Evolutionary conservation across 2,888 invertebrate genomes (phyloP), one percentile per base, ranked within the genome.

Genomic region (Leucophora obtusa): DNA sequence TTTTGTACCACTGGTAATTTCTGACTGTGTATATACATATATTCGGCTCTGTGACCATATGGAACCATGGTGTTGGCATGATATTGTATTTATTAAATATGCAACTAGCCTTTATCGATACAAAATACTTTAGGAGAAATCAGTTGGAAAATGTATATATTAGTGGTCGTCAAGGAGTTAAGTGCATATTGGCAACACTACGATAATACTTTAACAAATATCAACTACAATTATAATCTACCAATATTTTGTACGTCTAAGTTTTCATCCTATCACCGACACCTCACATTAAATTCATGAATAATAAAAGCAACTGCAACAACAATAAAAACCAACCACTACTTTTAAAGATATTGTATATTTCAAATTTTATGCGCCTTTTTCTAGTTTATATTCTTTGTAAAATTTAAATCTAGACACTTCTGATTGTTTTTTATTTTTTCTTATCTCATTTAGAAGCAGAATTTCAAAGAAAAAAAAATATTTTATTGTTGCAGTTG

Each of bases 321-420:
- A 50, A 35, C 8, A 24, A 69, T 18, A 43, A 76, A 62, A 65
- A 63, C 14, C 51, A 53, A 70, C 70, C 70, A 65, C 63, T 14
- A 21, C 14, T 33, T 60, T 47, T 5, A 47, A 68, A 47, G 38
- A 58, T 51, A n/a, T 38, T 63, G 10, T 54, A 11, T 53, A 18
- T n/a, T 47, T n/a, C 28, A 59, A 65, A 59, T 35, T 58, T 56
- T 28, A 51, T 47, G 58, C 18, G 58, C 43, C 33, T 70, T 65
- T 53, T 56, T 38, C 38, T 8, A 17, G 28, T 65, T 62, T 33
- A 14, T 21, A 21, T 17, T 70, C 33, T 59, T 11, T 56, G n/a
- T 43, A 1, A 38, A 51, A 51, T 43, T 43, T n/a, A 65, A 73
- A 65, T 66, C 59, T 60, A 70, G 17, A 38, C 56, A 11, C 38